Evolutionary conservation across 2,113 vertebrate species (phyloP).

Genomic region (Zosterops japonicus): DNA sequence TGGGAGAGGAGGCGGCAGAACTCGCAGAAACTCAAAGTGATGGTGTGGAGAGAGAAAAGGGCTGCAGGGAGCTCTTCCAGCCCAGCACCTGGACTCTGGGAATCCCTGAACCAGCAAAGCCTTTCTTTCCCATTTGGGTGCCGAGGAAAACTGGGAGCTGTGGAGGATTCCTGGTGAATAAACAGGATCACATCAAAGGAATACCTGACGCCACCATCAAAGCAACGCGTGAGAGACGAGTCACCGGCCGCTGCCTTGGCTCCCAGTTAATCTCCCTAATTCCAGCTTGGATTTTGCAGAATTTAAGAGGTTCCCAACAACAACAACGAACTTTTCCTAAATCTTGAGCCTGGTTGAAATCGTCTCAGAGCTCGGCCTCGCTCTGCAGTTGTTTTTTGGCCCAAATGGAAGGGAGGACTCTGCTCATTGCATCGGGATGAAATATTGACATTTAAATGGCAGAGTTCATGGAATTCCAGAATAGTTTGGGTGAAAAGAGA

Average conservation of each 20-base stretch:
- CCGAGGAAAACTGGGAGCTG: not conserved
- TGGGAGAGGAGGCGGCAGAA: not conserved
- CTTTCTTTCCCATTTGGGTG: not conserved
- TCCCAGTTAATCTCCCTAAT: not conserved
- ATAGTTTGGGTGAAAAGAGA: not conserved
- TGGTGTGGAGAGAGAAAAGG: not conserved
- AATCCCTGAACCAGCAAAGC: not conserved
- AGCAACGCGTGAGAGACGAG: not conserved
- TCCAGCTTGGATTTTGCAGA: not conserved
- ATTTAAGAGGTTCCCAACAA: not conserved
- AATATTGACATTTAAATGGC: not conserved
- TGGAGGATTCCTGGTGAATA: not conserved
- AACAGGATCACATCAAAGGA: conserved; percentile 37
- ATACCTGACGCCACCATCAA: conserved; percentile 28
- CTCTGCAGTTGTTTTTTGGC: not conserved
- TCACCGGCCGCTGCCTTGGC: not conserved
- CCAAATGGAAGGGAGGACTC: not conserved
- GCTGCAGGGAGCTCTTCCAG: not conserved
- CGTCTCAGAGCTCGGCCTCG: not conserved
- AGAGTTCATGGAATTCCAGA: not conserved
- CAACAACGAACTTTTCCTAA: not conserved
- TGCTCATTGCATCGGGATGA: not conserved
- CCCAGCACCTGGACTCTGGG: not conserved
- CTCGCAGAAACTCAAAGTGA: not conserved
- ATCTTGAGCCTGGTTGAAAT: not conserved